Conservation (phyloP, 2,888 invertebrate genomes). For the Drosophila monieri region DNA sequence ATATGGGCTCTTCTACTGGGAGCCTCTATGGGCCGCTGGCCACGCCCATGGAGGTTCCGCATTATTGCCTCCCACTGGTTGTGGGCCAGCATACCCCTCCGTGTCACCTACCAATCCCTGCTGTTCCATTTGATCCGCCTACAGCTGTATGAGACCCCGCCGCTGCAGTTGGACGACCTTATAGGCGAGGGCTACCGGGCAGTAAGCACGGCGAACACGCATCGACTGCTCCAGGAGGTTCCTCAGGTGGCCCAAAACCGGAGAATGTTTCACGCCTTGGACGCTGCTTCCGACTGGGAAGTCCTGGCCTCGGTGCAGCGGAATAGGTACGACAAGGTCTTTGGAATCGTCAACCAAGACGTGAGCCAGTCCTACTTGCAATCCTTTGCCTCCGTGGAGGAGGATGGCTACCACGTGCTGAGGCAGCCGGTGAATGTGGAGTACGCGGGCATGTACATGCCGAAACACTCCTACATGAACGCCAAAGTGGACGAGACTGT, state of each 20-base stretch:
- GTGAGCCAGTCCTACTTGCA: conserved; percentile 33
- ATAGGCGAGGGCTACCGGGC: conserved; percentile 42
- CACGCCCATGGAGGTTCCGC: conserved; percentile 53
- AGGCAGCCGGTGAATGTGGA: conserved; percentile 54
- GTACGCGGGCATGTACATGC: conserved; percentile 63
- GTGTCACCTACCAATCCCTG: conserved; percentile 71
- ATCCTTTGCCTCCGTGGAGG: not conserved
- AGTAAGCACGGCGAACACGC: conserved; percentile 44
- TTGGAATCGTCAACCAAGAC: conserved; percentile 55
- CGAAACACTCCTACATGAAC: conserved; percentile 72
- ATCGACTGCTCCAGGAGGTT: conserved; percentile 49
- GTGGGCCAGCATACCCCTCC: conserved; percentile 55
- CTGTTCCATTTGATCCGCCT: conserved; percentile 70
- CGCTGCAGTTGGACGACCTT: conserved; percentile 49
- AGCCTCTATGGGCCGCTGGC: conserved; percentile 38
- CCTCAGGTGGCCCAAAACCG: conserved; percentile 30
- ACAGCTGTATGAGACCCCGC: conserved; percentile 44
- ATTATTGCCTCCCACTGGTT: conserved; percentile 61
- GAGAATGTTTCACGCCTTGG: conserved; percentile 23
- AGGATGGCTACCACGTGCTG: conserved; percentile 37
- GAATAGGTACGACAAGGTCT: conserved; percentile 17
- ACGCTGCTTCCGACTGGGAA: conserved; percentile 38
- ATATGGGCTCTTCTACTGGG: conserved; percentile 57
- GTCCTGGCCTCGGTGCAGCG: conserved; percentile 46
- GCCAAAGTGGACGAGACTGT: conserved; percentile 53